Base-by-base conservation (phyloP, 2,113 vertebrate genomes). In the Pipa parva region DNA sequence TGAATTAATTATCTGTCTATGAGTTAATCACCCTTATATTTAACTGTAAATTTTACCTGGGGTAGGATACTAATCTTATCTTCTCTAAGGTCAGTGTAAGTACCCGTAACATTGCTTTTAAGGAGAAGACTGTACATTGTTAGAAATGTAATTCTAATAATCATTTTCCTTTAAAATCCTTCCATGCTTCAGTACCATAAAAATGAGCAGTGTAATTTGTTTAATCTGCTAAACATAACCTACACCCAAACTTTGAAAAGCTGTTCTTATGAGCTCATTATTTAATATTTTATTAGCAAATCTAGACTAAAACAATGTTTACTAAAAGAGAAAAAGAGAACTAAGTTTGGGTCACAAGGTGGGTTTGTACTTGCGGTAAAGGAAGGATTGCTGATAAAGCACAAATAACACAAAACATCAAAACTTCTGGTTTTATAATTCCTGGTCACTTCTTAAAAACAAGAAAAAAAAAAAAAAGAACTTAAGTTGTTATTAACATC, bases 381-480 rank as follows among this genome's bases (percentile, higher is more conserved):
- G 77, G 79, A 83, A 85, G 90, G 84, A 87, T 92, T 89, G 88
- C 90, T 91, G 90, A 92, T 87, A 88, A 88, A 91, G 89, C 90
- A 90, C n/a, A 88, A 90, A 86, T 81, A 84, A 89, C 83, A 87
- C 80, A 84, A 88, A 89, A 85, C 79, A 85, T 83, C 83, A 83
- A 87, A 88, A 88, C 85, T 88, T 90, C 80, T 88, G 87, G 83
- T 87, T 89, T 88, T 85, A 82, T 92, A 87, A 86, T 92, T 91
- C 88, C 87, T 85, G 83, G 87, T 88, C 84, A 81, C 85, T 81
- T 91, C 81, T 85, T 87, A 42, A 42, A 17, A 42, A 42, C 2
- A n/a, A 42, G n/a, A 42, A 10, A 6, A 31, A 10, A 10, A 31
- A 31, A 10, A 82, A 88, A 85, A 89, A 90, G 84, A 83, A 79